Conservation (phyloP, 1,140 invertebrate species). For the Cryptotermes secundus region DNA sequence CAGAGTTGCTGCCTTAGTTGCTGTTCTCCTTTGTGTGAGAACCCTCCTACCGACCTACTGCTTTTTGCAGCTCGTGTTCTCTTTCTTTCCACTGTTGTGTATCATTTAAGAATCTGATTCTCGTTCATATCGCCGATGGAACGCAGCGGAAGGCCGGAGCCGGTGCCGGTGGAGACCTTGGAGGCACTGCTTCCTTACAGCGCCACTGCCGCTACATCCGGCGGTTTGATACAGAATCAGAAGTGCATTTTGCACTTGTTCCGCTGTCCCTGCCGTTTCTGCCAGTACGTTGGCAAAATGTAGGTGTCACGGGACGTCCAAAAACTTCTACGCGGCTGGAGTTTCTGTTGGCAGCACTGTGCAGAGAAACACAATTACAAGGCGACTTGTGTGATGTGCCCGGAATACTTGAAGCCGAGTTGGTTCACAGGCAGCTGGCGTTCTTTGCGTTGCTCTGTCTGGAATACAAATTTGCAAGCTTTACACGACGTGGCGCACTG, state of each 20-base stretch:
- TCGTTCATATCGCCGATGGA: no score
- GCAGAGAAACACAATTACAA: not conserved
- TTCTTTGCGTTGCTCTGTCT: not conserved
- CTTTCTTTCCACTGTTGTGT: no score
- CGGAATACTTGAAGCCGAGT: not conserved
- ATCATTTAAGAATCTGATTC: no score
- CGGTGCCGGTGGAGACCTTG: no score
- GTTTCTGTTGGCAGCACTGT: not conserved
- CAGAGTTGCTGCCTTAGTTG: not conserved
- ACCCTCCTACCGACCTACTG: not conserved
- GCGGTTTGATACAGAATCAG: no score
- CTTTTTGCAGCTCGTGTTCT: no score
- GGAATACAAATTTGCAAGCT: not conserved
- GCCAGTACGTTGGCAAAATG: not conserved
- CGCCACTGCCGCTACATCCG: no score
- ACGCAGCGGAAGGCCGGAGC: no score
- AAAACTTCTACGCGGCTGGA: not conserved
- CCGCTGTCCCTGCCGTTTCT: no score
- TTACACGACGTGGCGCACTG: no score
- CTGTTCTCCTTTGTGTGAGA: not conserved
- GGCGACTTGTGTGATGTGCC: not conserved
- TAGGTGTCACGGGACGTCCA: not conserved
- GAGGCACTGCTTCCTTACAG: no score
- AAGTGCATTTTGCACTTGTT: no score
- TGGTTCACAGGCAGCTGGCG: not conserved